These are phyloP conservation scores for Odobenus rosmarus DNA, from an alignment of 2,113 vertebrate genomes.

Conservation along the genomic window DNA sequence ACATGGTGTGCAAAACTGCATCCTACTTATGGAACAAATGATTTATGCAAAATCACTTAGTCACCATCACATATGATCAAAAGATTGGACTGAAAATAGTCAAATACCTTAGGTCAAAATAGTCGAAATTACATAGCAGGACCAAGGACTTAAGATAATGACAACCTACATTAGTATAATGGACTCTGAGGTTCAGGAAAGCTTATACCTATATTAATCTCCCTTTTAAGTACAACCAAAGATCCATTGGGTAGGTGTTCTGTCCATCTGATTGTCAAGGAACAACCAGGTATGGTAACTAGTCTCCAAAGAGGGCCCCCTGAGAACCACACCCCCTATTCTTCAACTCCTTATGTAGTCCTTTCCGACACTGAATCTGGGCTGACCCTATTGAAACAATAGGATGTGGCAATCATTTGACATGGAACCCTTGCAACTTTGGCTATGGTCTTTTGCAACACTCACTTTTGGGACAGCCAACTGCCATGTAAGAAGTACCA, in stretches of 20 bases:
- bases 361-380: background rate
- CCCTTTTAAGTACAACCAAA: constrained; percentile 4
- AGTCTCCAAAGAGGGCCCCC: background rate
- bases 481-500: background rate
- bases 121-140: constrained; percentile 54
- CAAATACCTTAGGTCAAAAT: constrained; percentile 45
- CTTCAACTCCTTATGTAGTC: background rate
- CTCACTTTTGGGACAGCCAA: background rate
- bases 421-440: background rate
- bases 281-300: background rate
- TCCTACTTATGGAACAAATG: background rate
- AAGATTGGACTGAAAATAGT: constrained; percentile 4
- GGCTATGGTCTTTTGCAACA: background rate
- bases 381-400: background rate
- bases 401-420: background rate
- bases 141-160: constrained; percentile 38
- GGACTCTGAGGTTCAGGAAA: constrained; percentile 33
- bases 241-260: background rate
- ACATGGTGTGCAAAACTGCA: background rate
- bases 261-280: constrained; percentile 14
- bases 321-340: background rate
- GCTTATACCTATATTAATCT: background rate
- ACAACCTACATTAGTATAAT: constrained; percentile 49
- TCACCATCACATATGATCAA: background rate
- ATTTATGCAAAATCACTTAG: constrained; percentile 7